A percentile compares a stretch with the other conserved stretches of the same genome.
Evolutionary conservation across 2,888 invertebrate species (phyloP).

Genomic region (Carpatolechia fugitivella): DNA sequence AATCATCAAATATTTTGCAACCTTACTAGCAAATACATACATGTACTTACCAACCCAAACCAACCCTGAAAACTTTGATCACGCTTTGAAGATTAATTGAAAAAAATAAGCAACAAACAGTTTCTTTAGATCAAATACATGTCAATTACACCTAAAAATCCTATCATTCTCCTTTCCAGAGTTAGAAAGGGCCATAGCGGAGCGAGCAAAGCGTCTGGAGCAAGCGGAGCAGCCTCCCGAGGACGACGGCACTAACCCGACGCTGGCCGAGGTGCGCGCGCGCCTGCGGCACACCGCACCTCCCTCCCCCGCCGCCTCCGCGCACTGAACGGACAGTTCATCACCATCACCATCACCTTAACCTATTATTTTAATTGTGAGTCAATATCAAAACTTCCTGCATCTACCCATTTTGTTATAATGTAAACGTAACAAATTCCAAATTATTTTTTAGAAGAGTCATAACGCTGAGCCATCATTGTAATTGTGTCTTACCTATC

Average conservation of each 20-base stretch:
- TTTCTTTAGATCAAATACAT: no score
- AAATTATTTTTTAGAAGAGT: no score
- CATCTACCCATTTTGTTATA: not conserved
- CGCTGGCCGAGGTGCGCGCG: conserved; percentile 67
- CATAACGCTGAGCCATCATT: no score
- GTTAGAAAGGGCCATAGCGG: conserved; percentile 81
- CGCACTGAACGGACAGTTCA: conserved; percentile 50
- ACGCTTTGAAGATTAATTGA: no score
- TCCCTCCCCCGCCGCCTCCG: conserved; percentile 53
- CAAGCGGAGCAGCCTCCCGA: conserved; percentile 51
- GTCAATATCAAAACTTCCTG: no score
- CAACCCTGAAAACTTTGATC: no score
- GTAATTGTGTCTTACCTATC: no score
- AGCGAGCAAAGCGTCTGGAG: conserved; percentile 78
- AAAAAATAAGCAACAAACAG: no score
- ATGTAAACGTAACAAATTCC: not conserved
- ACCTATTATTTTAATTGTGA: not conserved
- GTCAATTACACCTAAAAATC: no score
- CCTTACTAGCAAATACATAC: no score
- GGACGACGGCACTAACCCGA: conserved; percentile 59
- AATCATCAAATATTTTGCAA: no score
- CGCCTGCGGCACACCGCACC: conserved; percentile 67
- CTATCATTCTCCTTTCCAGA: conserved; percentile 56
- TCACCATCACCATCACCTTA: not conserved
- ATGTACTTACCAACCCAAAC: no score